Base-by-base conservation (phyloP, 2,113 vertebrate species). In the Asarcornis scutulata region DNA sequence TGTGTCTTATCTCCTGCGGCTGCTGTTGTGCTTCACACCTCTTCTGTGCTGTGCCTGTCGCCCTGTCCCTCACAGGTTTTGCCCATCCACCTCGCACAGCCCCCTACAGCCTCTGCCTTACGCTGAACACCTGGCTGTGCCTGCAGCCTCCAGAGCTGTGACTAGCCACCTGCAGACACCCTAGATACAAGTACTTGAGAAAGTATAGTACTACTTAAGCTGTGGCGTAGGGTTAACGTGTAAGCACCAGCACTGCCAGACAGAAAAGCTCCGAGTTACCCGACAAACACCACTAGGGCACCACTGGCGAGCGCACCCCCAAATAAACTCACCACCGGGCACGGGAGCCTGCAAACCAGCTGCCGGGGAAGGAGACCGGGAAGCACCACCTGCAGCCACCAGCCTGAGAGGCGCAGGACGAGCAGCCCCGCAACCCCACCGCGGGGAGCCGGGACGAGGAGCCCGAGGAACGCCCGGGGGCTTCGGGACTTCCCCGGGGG, bases 371-470 rank as follows among this genome's bases (percentile, higher is more conserved):
- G 27, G 11, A 40, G 27, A 48, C 8, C 58, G 20, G 36, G 46
- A 53, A 52, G 8, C 52, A 34, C 6, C 15, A 0, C 7, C 27
- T 48, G 55, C 59, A 46, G 31, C 38, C 17, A 8, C 3, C 1
- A 38, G 52, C 50, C 66, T 31, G 5, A 40, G 71, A 68, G 5
- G 17, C 0, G 0, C 2, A 15, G 21, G 38, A 12, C n/a, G n/a
- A 27, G 34, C 56, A 58, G 59, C 60, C 29, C 7, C 18, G 7
- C 15, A 23, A 1, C 32, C 23, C 16, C 5, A 0, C 44, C 21
- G 20, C 6, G 11, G 40, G 11, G 17, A 27, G 32, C 36, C 63
- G 62, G 23, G 5, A 36, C 38, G 29, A 16, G 23, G 38, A 17
- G 22, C 40, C 36, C 40, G 46, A 52, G 1, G 7, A n/a, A 32